These are phyloP conservation scores for Pristis pectinata DNA, from an alignment of 2,797 vertebrate species.

Conservation along the genomic window DNA sequence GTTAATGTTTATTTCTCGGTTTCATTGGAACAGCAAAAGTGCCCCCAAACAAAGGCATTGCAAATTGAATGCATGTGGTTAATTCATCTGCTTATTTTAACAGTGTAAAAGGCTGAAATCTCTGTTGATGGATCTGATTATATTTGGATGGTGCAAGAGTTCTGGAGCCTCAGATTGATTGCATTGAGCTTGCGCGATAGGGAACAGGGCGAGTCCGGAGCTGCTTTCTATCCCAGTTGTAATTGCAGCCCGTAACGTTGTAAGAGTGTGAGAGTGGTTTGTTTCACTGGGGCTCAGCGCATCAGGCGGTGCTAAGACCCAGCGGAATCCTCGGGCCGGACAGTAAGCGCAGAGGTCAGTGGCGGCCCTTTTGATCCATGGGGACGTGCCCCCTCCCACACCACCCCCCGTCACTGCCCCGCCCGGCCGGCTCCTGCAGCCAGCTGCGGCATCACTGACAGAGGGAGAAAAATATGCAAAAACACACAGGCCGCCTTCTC, in stretches of 20 bases:
- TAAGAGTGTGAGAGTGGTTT: not conserved
- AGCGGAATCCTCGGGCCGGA: not conserved
- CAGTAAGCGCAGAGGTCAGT: not conserved
- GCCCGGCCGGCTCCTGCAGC: not conserved
- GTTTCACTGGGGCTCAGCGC: not conserved
- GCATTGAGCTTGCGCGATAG: not conserved
- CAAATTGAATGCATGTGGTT: too few species aligned
- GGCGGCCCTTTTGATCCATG: conserved; percentile 11
- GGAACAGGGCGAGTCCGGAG: not conserved
- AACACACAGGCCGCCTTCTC: not conserved
- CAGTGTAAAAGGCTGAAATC: too few species aligned
- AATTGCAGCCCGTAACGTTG: not conserved
- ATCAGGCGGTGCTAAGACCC: not conserved
- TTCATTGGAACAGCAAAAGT: not conserved
- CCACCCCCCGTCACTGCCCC: not conserved
- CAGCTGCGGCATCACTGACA: not conserved
- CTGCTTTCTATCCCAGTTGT: not conserved
- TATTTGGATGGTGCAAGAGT: not conserved
- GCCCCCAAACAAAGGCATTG: not conserved
- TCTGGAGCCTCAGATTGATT: not conserved
- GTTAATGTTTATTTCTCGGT: not conserved
- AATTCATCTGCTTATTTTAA: too few species aligned
- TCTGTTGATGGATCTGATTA: not conserved
- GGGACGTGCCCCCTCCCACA: not conserved
- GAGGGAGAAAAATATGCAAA: not conserved